phyloP scores from a whole-genome alignment of 2,113 vertebrate genomes.

The Gnathonemus echidnorhynchus region DNA sequence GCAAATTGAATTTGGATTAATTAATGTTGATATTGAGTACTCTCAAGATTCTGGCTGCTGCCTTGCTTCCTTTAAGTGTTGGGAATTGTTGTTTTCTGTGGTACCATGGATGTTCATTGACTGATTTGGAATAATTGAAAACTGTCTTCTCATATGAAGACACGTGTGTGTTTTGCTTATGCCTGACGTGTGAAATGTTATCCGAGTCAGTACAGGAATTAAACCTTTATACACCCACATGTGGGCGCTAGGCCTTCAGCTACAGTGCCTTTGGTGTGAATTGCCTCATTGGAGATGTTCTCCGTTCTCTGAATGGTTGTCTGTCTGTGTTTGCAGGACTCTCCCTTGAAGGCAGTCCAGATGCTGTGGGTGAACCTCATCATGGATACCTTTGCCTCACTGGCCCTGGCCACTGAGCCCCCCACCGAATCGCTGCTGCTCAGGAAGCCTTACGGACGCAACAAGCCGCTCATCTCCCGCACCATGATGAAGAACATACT shows the following conservation, averaged over 20 bases:
- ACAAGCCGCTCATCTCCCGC: constrained; percentile 96
- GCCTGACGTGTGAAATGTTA: not conserved
- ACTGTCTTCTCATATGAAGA: not conserved
- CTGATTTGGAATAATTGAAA: not conserved
- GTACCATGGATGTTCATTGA: not conserved
- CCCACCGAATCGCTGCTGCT: constrained; percentile 91
- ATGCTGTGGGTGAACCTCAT: constrained; percentile 99
- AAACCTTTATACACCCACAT: not conserved
- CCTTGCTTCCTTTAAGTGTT: not conserved
- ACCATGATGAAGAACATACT: constrained; percentile 99
- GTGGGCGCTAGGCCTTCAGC: not conserved
- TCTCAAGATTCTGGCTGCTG: not conserved
- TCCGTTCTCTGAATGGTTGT: not conserved
- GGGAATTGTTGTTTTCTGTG: not conserved
- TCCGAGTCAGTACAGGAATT: not conserved
- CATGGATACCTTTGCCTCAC: constrained; percentile 96
- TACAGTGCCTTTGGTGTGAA: not conserved
- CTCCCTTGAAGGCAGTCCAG: constrained; percentile 94
- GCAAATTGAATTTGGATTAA: not conserved
- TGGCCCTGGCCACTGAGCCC: constrained; percentile 95
- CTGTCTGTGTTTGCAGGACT: constrained; percentile 72
- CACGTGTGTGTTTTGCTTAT: not conserved
- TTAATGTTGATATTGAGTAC: not conserved
- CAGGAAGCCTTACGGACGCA: constrained; percentile 92
- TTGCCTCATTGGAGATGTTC: not conserved